phyloP scores from a whole-genome alignment of 2,113 vertebrate genomes.

The Hypocryptadius cinnamomeus region DNA sequence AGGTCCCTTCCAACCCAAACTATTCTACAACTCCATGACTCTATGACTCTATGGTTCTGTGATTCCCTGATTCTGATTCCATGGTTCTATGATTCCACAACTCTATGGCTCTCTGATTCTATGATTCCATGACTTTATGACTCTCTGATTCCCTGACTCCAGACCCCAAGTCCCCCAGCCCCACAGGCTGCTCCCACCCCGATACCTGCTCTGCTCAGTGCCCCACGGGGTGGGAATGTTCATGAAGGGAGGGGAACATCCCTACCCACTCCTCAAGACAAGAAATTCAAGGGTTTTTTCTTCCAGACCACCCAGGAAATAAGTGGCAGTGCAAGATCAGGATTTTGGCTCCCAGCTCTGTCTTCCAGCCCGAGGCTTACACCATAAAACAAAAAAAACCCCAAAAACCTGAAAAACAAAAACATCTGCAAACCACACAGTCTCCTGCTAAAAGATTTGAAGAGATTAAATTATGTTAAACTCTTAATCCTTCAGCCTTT shows the following conservation, averaged over 20 bases:
- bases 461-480: not conserved
- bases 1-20: not conserved
- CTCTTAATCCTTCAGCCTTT: conserved; percentile 1
- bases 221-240: not conserved
- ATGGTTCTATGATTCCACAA: accelerated
- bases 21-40: no score
- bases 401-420: not conserved
- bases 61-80: accelerated
- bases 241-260: not conserved
- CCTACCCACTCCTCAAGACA: not conserved
- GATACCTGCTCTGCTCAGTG: not conserved
- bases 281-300: not conserved
- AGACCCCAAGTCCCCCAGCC: not conserved
- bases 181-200: not conserved
- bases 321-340: not conserved
- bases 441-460: not conserved
- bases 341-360: not conserved
- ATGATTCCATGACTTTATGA: not conserved
- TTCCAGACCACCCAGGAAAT: conserved; percentile 8
- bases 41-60: accelerated
- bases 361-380: not conserved
- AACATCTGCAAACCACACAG: not conserved
- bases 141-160: not conserved
- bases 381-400: not conserved
- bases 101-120: accelerated